Evolutionary conservation across 2,113 vertebrate species (phyloP).

Genomic region (Alethe castanea): DNA sequence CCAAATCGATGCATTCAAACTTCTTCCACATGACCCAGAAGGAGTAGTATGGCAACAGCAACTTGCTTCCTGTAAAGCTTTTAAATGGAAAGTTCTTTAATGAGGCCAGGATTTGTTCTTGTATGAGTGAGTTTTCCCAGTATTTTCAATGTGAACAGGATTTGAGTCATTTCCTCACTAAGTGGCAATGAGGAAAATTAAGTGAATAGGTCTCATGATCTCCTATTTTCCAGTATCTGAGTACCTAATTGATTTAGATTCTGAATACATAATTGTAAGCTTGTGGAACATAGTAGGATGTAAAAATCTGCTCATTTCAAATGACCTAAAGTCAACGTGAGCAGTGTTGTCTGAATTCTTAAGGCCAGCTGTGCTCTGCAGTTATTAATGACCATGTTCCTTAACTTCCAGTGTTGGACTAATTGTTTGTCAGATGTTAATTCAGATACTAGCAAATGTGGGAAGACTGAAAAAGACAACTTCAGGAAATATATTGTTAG

Average conservation of each 20-base stretch:
- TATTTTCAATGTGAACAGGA: not conserved
- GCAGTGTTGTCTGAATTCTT: not conserved
- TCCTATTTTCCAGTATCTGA: not conserved
- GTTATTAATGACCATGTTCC: not conserved
- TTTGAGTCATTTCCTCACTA: constrained; percentile 25
- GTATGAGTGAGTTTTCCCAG: not conserved
- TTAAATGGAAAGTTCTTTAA: not conserved
- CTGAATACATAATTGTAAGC: not conserved
- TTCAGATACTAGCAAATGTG: not conserved
- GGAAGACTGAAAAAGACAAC: not conserved
- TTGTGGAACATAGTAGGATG: not conserved
- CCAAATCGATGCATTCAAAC: not conserved
- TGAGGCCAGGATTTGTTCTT: not conserved
- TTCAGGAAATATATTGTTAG: not conserved
- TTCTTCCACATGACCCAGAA: not conserved
- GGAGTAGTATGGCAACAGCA: not conserved
- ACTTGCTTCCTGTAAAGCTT: not conserved
- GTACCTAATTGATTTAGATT: constrained; percentile 19
- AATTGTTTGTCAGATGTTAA: not conserved
- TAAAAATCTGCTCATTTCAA: not conserved
- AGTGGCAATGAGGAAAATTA: constrained; percentile 14
- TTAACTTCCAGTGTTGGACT: not conserved
- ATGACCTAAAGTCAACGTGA: not conserved
- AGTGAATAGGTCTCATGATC: not conserved
- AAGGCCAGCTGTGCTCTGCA: not conserved